phyloP scores from a whole-genome alignment of 2,888 invertebrate species.

The Rhopalosiphum nymphaeae region DNA sequence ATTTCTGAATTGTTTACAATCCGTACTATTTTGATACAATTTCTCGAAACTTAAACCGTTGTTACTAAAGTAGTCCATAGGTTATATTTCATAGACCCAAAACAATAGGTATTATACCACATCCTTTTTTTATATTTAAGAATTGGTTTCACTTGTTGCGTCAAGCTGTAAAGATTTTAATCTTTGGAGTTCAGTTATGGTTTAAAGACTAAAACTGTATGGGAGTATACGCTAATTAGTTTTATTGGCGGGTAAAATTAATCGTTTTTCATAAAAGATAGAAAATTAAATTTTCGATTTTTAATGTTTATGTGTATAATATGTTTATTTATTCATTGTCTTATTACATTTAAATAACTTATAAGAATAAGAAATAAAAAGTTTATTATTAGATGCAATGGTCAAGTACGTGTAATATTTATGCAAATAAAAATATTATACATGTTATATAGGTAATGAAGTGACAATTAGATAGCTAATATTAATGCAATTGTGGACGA shows the following conservation, averaged over 20 bases:
- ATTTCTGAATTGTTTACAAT: not conserved
- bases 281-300: not conserved
- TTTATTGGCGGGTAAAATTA: not conserved
- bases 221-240: not conserved
- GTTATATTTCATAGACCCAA: conserved; percentile 15
- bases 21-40: not conserved
- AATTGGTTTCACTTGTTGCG: conserved; percentile 39
- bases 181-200: not conserved
- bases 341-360: not conserved
- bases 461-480: not conserved
- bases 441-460: not conserved
- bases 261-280: not conserved
- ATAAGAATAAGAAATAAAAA: not conserved
- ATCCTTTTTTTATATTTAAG: conserved; percentile 37
- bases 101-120: conserved; percentile 21
- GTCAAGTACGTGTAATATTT: not conserved
- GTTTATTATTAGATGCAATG: not conserved
- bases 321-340: not conserved
- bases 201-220: not conserved
- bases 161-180: conserved; percentile 6
- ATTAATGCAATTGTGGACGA: not conserved
- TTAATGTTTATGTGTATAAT: not conserved
- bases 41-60: not conserved
- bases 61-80: not conserved
- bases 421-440: not conserved